Base-by-base conservation (phyloP, 2,113 vertebrate species). In the Percina caprodes region DNA sequence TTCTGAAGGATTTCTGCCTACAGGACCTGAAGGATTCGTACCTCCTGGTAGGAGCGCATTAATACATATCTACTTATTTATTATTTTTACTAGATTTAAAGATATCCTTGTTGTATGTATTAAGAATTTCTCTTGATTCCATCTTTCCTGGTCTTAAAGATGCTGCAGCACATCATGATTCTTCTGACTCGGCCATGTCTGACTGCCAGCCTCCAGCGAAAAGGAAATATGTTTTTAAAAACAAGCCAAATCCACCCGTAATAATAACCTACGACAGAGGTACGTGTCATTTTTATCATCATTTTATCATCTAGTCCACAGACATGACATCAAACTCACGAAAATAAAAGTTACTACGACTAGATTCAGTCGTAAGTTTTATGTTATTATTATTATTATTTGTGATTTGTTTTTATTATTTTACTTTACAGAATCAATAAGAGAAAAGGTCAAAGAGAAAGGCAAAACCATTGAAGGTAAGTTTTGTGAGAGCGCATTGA, bases 1-100 rank as follows among this genome's bases (percentile, higher is more conserved):
- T 2, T 90, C 94, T 11, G 94, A 90, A 0, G 98, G 97, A 67
- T 99, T 99, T 91, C 95, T 96, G 71, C 98, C 98, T 3, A 82
- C 91, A 4, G 98, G 98, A 26, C 65, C 95, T 0, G 94, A 95
- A 9, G 97, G 96, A 13, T 95, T 99, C 85, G 75, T 92, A 6
- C 82, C 92, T 0, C 91, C 91, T 86, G 80, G 86, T 80, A 80
- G 12, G 76, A 65, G 14, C 4, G 35, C 26, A 23, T 48, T 46
- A 8, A 39, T 35, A 3, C 45, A 26, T 3, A 14, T 71, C 54
- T 42, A 5, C 16, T 45, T 30, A 30, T 21, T 39, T 39, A 10
- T 23, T 39, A 5, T 35, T 48, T 10, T 48, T 10, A 58, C 21
- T 49, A 35, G 12, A 52, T 61, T 42, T 26, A 21, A 11, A 26